Conservation (phyloP, 2,888 invertebrate species). For the Nemapogon koenigi region DNA sequence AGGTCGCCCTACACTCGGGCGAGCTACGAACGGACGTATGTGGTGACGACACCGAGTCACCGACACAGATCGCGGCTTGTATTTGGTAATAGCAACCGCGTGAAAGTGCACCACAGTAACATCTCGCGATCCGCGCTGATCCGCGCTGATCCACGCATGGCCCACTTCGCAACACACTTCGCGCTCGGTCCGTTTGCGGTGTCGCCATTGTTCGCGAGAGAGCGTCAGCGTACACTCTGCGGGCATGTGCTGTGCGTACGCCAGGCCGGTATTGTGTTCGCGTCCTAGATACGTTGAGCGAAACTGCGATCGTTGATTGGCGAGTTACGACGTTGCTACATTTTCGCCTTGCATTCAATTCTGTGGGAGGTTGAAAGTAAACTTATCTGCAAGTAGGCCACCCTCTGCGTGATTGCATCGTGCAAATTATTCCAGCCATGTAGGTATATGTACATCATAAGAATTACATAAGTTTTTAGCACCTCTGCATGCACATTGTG, state of each 20-base stretch:
- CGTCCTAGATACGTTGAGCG: constrained; percentile 54
- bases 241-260: constrained; percentile 35
- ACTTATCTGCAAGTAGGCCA: constrained; percentile 50
- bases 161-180: constrained; percentile 43
- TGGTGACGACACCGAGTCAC: constrained; percentile 63
- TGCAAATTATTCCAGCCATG: too few species aligned
- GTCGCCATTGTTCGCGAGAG: constrained; percentile 35
- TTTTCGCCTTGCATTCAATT: constrained; percentile 57
- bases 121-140: constrained; percentile 45
- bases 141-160: constrained; percentile 28
- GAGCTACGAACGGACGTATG: constrained; percentile 47
- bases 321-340: constrained; percentile 52
- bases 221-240: constrained; percentile 23
- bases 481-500: too few species aligned
- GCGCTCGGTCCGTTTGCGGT: constrained; percentile 21
- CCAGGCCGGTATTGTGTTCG: constrained; percentile 37
- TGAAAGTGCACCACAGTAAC: constrained; percentile 57
- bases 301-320: constrained; percentile 55
- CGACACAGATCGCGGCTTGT: constrained; percentile 63
- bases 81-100: constrained; percentile 55
- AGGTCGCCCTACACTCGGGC: constrained; percentile 20
- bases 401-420: constrained; percentile 27
- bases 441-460: too few species aligned
- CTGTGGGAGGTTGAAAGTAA: constrained; percentile 49
- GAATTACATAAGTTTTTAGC: too few species aligned